Evolutionary conservation across 2,797 vertebrate genomes (phyloP), one percentile per base, ranked within the genome.

Genomic region (Anguilla anguilla): DNA sequence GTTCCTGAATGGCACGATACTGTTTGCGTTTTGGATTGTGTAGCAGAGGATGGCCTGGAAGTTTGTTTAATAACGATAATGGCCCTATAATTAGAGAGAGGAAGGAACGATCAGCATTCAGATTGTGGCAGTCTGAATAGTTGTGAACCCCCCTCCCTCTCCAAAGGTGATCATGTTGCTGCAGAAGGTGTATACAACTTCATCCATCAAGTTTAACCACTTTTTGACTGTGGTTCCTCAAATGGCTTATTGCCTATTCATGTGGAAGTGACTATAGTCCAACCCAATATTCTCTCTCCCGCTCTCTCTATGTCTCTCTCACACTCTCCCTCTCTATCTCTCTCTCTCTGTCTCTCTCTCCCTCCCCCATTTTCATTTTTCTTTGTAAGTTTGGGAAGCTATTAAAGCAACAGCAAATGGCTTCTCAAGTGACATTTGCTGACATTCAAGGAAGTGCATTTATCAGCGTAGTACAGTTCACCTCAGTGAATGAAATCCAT

Each of bases 391-490:
- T 96, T 95, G 94, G 93, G 96, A 95, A 96, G 96, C 97, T 97
- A 97, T 97, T 97, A 97, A 96, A 97, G 97, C 95, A 95, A 96
- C 97, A 96, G 97, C 96, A 99, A 99, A 98, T 98, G 98, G 97
- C 97, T 99, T 98, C 98, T 97, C 96, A 95, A 95, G 97, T 99
- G 98, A 99, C 98, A 99, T 99, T 99, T 99, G 97, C 97, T 99
- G 98, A 98, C 98, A 99, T 99, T 99, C 98, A 99, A 96, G 96
- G 96, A 96, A 97, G 96, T 97, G 96, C 97, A 98, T 99, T 99
- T 99, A 99, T 98, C 98, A 97, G 97, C 96, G 96, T 97, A 97
- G 95, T 94, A 97, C 97, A 96, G 96, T 96, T 98, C 97, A 96
- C 97, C 97, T 97, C 97, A 96, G 93, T 96, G 96, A 93, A 94